phyloP scores from a whole-genome alignment of 2,797 vertebrate species.

The Hoplostethus mediterraneus region DNA sequence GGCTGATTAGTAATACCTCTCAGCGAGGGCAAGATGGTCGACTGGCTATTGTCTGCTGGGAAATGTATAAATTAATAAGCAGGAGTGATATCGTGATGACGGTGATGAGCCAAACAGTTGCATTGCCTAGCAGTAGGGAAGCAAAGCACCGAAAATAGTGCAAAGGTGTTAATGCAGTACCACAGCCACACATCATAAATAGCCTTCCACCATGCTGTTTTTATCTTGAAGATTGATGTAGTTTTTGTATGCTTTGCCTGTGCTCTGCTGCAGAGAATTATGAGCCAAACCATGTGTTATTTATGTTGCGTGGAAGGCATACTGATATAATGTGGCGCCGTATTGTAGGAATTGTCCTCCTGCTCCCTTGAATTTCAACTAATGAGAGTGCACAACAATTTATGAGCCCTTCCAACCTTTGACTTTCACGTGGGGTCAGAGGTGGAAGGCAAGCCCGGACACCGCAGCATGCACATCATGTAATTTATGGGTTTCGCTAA shows the following conservation, averaged over 20 bases:
- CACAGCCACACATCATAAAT: conserved; percentile 38
- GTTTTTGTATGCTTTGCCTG: conserved; percentile 54
- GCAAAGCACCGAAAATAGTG: conserved; percentile 61
- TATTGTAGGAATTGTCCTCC: conserved; percentile 25
- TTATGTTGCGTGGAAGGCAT: conserved; percentile 49
- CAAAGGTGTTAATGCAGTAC: conserved; percentile 55
- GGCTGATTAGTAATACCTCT: too few relatives aligned
- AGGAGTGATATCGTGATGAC: conserved; percentile 35
- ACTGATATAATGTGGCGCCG: conserved; percentile 44
- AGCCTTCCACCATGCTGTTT: conserved; percentile 33
- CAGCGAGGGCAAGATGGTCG: too few relatives aligned
- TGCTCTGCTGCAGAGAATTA: conserved; percentile 46
- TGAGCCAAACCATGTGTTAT: conserved; percentile 67
- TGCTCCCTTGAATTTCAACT: conserved; percentile 53
- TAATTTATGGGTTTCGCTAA: conserved; percentile 62
- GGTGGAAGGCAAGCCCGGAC: conserved; percentile 23
- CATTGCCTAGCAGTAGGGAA: conserved; percentile 31
- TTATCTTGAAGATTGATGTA: conserved; percentile 52
- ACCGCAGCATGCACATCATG: conserved; percentile 33
- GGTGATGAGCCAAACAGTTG: conserved; percentile 45
- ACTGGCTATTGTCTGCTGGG: too few relatives aligned
- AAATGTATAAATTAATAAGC: conserved; percentile 16
- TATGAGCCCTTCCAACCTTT: conserved; percentile 36
- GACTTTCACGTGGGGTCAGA: conserved; percentile 58
- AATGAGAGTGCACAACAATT: conserved; percentile 50